These are phyloP conservation scores for Sparus aurata DNA, from an alignment of 2,797 vertebrate genomes.

Conservation along the genomic window DNA sequence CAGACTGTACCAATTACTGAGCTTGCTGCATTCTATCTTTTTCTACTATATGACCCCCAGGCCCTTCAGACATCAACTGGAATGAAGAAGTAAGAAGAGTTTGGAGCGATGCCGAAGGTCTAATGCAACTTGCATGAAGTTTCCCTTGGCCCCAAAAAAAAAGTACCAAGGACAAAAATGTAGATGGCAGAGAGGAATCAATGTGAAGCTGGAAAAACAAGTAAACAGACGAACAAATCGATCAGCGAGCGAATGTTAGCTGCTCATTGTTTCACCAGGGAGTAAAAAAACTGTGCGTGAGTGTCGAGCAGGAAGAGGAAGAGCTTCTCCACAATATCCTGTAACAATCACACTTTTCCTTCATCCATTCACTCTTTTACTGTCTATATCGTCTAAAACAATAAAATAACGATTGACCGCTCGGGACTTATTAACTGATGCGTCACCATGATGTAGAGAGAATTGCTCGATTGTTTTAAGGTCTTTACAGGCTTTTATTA, in stretches of 20 bases:
- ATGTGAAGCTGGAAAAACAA: background rate
- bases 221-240: background rate
- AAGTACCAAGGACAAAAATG: background rate
- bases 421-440: conserved; percentile 8
- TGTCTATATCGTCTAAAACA: background rate
- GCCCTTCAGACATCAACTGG: background rate
- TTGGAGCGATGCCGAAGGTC: background rate
- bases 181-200: background rate
- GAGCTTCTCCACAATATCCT: background rate
- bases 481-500: background rate
- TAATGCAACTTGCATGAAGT: background rate
- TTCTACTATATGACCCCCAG: background rate
- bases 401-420: conserved; percentile 22
- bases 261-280: conserved; percentile 1
- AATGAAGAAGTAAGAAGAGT: background rate
- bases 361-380: conserved; percentile 14
- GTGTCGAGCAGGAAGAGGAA: background rate
- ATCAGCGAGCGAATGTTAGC: background rate
- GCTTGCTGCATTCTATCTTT: background rate
- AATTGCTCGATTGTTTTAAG: background rate
- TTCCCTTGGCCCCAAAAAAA: background rate
- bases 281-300: background rate
- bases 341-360: background rate
- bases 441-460: background rate
- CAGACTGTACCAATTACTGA: background rate